Base-by-base conservation (phyloP, 1,140 invertebrate genomes). In the Cylas formicarius region DNA sequence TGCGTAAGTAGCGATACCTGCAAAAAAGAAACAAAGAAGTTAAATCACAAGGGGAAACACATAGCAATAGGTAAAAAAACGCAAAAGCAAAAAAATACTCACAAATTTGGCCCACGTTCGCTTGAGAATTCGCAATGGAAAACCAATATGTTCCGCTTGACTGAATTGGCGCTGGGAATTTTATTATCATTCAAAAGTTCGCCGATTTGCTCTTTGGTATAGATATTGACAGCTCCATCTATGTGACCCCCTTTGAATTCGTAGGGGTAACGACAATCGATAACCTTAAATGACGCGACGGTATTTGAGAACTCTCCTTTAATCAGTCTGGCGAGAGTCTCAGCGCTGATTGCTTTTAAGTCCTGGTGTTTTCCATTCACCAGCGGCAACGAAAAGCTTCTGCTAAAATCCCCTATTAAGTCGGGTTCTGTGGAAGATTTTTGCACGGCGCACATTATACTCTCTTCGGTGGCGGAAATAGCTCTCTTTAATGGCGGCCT, bases 111-210 rank as follows among this genome's bases (percentile, higher is more conserved):
- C 19, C 88, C 96, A 28, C 96, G 74, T 68, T 97, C 87, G 41
- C 89, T 86, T 0, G 93, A 97, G 69, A 97, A 99, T 70, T 99
- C 96, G 67, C 96, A 99, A 63, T 99, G 96, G 63, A 99, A 99
- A 18, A 99, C 84, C 13, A 99, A 66, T 31, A 97, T 84, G 28
- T 79, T 70, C 13, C 84, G 67, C 48, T 81, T 82, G 61, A 38
- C 66, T 4, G 34, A 31, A 22, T 66, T 43, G 10, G 61, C 64
- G 9, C 31, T 7, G 10, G 44, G 26, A 24, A 36, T 13, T 16
- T 29, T 19, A 7, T 16, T 44, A 20, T 72, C 66, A 2, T 84
- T 60, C 11, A 90, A 76, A 32, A 78, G 72, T 49, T 77, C 66
- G 22, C 78, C 60, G 9, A 91, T 73, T 48, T 79, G 74, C 2